phyloP scores from a whole-genome alignment of 1,140 invertebrate genomes.

The Zophobas atratus region DNA sequence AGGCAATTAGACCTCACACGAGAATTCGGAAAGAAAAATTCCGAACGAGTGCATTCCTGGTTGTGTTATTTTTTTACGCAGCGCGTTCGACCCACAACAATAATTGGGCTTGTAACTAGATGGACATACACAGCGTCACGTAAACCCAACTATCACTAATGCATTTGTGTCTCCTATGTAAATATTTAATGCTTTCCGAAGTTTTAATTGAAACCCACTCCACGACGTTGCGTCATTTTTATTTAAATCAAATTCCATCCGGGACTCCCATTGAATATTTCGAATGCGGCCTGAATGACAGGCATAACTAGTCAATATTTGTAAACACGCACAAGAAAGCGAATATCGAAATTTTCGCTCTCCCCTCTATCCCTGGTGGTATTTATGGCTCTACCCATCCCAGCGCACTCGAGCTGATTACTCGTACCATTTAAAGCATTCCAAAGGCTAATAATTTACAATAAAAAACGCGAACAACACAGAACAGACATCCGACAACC shows the following conservation, averaged over 20 bases:
- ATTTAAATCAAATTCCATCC: too few species aligned
- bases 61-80: neutral
- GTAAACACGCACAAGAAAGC: too few species aligned
- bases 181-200: neutral
- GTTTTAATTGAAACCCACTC: too few species aligned
- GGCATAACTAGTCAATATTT: too few species aligned
- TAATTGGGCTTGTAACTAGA: slow-evolving; percentile 13
- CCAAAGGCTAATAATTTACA: neutral
- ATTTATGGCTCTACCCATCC: too few species aligned
- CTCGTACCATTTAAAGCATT: too few species aligned
- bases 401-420: too few species aligned
- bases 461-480: neutral
- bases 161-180: neutral
- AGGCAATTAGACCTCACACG: slow-evolving; percentile 35
- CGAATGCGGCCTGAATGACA: too few species aligned
- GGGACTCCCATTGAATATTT: too few species aligned
- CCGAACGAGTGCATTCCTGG: neutral
- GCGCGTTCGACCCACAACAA: neutral
- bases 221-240: too few species aligned
- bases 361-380: too few species aligned
- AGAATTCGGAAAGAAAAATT: slow-evolving; percentile 6
- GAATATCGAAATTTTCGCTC: too few species aligned
- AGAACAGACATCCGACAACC: neutral
- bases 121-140: slow-evolving; percentile 22
- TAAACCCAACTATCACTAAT: neutral